Evolutionary conservation across 2,113 vertebrate genomes (phyloP).

Genomic region (Oreochromis aureus): DNA sequence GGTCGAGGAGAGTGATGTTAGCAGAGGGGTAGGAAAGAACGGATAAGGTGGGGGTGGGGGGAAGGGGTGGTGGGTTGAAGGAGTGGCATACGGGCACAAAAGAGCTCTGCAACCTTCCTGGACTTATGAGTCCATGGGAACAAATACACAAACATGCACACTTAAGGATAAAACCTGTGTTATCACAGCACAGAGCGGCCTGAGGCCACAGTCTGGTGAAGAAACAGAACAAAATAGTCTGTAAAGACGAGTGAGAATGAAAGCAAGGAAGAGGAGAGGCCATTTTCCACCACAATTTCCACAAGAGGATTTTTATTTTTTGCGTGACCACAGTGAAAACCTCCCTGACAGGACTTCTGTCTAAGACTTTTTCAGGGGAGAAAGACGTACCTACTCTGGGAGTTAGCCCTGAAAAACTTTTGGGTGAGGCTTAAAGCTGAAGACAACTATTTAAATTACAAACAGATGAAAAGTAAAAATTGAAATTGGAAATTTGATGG

Average conservation of each 20-base stretch:
- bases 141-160: neutral
- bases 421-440: neutral
- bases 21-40: neutral
- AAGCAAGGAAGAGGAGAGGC: neutral
- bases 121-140: neutral
- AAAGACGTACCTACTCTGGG: neutral
- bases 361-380: neutral
- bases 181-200: constrained; percentile 3
- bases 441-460: neutral
- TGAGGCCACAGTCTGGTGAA: neutral
- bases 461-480: neutral
- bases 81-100: constrained; percentile 20
- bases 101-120: neutral
- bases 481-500: neutral
- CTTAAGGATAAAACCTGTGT: neutral
- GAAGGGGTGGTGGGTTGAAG: neutral
- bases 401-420: neutral
- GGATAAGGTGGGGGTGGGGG: neutral
- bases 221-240: neutral
- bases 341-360: neutral
- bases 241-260: neutral
- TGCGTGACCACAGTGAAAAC: neutral
- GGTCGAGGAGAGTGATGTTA: neutral
- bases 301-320: neutral
- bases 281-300: neutral